Conservation (phyloP, 1,140 invertebrate species). For the Apis mellifera region DNA sequence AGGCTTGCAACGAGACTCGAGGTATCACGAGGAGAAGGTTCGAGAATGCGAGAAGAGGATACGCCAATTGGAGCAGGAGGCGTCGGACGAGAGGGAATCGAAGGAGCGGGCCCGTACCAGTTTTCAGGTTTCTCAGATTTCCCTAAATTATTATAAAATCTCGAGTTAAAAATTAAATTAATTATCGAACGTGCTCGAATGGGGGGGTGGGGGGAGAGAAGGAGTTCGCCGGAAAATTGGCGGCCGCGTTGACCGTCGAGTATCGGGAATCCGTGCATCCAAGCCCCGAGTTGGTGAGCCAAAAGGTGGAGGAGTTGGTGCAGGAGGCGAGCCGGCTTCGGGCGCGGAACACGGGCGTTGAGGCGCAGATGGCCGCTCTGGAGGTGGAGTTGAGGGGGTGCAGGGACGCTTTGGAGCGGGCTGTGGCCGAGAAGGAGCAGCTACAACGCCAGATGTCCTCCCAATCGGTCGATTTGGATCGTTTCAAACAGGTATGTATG, state of each 20-base stretch:
- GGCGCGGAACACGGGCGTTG: constrained; percentile 81
- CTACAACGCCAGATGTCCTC: constrained; percentile 85
- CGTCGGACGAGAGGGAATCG: constrained; percentile 84
- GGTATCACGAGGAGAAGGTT: constrained; percentile 88
- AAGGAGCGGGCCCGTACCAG: constrained; percentile 69
- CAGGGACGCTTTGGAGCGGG: constrained; percentile 85
- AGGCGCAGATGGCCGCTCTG: constrained; percentile 84
- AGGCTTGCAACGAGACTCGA: constrained; percentile 87
- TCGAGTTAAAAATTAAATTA: no score
- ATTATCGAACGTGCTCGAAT: not conserved
- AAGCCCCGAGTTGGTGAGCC: constrained; percentile 86
- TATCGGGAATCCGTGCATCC: constrained; percentile 82
- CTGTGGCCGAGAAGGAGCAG: constrained; percentile 85
- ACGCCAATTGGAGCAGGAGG: constrained; percentile 86
- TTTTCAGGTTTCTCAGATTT: constrained; percentile 60
- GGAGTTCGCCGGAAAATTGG: constrained; percentile 86
- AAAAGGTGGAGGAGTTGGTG: constrained; percentile 87
- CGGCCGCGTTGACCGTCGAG: constrained; percentile 86
- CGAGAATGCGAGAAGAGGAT: constrained; percentile 89
- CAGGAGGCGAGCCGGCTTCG: constrained; percentile 83
- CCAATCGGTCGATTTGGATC: constrained; percentile 86
- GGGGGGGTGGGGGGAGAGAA: no score
- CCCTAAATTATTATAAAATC: not conserved
- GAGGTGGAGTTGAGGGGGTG: constrained; percentile 86
- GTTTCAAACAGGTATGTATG: constrained; percentile 82